These are phyloP conservation scores for Petrocephalus sullivani DNA, from an alignment of 2,797 vertebrate species.

Conservation along the genomic window DNA sequence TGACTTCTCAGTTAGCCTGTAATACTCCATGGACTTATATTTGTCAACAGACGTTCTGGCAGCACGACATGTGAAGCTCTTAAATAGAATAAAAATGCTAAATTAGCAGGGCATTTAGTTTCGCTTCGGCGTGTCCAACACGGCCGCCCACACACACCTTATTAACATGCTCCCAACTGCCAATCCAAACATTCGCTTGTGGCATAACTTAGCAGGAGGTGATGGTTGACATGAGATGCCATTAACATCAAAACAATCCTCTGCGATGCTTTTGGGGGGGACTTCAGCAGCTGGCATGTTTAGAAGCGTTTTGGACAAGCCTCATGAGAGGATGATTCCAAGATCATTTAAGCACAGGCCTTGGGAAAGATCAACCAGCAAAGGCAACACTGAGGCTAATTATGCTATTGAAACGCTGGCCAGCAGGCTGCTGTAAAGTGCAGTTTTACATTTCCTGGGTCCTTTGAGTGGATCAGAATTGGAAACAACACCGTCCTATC, in stretches of 20 bases:
- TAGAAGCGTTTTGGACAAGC: neutral
- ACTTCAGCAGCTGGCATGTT: neutral
- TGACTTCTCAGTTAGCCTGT: neutral
- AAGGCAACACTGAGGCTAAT: conserved; percentile 28
- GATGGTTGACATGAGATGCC: neutral
- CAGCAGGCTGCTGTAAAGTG: conserved; percentile 1
- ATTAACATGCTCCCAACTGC: conserved; percentile 28
- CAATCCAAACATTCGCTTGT: conserved; percentile 20
- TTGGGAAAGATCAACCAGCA: neutral
- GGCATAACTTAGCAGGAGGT: neutral
- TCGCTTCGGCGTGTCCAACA: neutral
- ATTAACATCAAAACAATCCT: neutral
- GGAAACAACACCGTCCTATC: neutral
- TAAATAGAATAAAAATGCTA: neutral
- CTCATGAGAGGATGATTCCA: neutral
- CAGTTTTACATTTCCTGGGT: conserved; percentile 26
- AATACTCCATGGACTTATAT: neutral
- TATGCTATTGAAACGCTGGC: conserved; percentile 35
- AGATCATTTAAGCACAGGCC: neutral
- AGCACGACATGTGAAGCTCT: neutral
- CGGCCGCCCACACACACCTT: neutral
- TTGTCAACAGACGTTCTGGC: neutral
- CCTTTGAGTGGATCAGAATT: neutral
- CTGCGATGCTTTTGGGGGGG: neutral
- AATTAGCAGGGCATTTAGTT: neutral